phyloP scores from a whole-genome alignment of 2,888 invertebrate species.

The Brachyptera putata region DNA sequence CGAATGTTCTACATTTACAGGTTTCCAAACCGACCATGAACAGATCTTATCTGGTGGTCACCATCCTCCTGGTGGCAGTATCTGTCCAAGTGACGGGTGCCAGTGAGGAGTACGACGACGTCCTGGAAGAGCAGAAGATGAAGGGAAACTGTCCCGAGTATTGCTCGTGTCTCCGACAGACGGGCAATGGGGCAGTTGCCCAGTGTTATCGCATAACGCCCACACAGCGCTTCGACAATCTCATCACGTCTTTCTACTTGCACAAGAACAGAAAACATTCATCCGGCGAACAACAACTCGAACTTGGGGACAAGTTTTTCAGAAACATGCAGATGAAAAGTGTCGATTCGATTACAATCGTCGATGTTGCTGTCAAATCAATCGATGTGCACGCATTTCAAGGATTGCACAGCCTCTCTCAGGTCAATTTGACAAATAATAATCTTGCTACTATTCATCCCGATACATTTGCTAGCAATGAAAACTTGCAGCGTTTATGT shows the following conservation, averaged over 20 bases:
- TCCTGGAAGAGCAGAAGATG: neutral
- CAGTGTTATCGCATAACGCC: neutral
- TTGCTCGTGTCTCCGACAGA: neutral
- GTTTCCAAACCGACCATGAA: too few relatives aligned
- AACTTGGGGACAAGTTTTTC: neutral
- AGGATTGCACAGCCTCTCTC: neutral
- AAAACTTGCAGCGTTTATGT: neutral
- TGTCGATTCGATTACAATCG: neutral
- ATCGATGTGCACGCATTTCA: neutral
- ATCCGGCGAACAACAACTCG: neutral
- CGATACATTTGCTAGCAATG: neutral
- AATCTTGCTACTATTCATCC: neutral
- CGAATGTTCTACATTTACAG: too few relatives aligned
- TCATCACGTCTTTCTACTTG: neutral
- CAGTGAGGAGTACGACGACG: too few relatives aligned
- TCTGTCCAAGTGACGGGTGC: too few relatives aligned
- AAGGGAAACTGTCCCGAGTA: neutral
- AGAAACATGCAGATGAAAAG: neutral
- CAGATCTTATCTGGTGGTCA: too few relatives aligned
- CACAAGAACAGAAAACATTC: neutral
- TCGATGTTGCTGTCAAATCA: neutral
- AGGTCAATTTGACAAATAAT: slow-evolving; percentile 1
- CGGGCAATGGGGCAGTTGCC: neutral
- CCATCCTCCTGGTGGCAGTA: too few relatives aligned
- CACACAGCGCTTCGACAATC: neutral